Evolutionary conservation across 1,140 invertebrate species (phyloP).

Genomic region (Drosophila tsacasi): DNA sequence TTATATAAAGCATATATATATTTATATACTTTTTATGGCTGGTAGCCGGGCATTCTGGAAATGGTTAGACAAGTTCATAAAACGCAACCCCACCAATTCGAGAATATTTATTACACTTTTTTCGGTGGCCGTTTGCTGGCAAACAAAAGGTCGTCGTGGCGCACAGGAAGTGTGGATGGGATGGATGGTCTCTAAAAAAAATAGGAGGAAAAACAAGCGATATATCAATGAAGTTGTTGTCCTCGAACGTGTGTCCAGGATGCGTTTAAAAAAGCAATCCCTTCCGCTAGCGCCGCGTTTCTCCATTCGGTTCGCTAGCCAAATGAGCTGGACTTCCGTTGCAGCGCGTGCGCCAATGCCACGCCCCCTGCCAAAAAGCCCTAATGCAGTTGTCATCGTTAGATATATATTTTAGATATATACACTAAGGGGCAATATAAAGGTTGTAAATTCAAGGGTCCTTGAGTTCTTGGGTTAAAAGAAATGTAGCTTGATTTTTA

Average conservation of each 20-base stretch:
- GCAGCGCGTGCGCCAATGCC: constrained; percentile 67
- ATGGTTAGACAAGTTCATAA: constrained; percentile 51
- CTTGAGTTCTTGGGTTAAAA: neutral
- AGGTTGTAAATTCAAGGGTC: neutral
- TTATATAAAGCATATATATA: constrained; percentile 20
- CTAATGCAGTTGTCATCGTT: constrained; percentile 69
- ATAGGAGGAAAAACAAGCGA: constrained; percentile 50
- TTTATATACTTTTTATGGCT: constrained; percentile 34
- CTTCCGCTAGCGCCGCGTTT: constrained; percentile 61
- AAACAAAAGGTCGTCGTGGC: constrained; percentile 39
- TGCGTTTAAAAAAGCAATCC: constrained; percentile 81
- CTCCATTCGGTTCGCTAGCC: constrained; percentile 43
- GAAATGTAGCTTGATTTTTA: too few relatives aligned
- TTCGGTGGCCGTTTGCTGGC: constrained; percentile 35
- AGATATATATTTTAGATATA: constrained; percentile 20
- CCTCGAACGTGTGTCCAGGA: constrained; percentile 74
- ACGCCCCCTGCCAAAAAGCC: constrained; percentile 42
- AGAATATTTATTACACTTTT: constrained; percentile 61
- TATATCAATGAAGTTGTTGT: constrained; percentile 82
- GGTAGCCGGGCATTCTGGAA: constrained; percentile 28
- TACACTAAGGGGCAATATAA: neutral
- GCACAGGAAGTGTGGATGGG: constrained; percentile 64
- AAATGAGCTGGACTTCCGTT: constrained; percentile 81
- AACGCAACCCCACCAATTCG: constrained; percentile 32
- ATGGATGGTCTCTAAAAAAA: constrained; percentile 39